Percentiles rank a stretch among this genome's conserved stretches.
phyloP scores from a whole-genome alignment of 2,888 invertebrate genomes.

The Oxycera nigricornis region DNA sequence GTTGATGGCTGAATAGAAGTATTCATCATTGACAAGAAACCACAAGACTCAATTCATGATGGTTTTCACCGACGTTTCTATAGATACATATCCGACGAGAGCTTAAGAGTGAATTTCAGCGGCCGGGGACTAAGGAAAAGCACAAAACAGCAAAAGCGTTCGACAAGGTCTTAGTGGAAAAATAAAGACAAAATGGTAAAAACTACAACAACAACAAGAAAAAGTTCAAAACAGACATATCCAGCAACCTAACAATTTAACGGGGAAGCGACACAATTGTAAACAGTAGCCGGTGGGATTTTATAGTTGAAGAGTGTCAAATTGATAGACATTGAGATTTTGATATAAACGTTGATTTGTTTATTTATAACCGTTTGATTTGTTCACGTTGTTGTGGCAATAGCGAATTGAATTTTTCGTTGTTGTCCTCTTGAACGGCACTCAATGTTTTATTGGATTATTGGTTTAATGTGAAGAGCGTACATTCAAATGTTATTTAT shows the following conservation, averaged over 20 bases:
- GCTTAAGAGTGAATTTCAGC: conserved; percentile 18
- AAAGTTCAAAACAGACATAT: background rate
- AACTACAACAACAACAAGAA: background rate
- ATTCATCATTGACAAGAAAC: conserved; percentile 46
- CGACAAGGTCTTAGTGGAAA: background rate
- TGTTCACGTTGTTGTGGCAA: background rate
- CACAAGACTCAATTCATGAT: conserved; percentile 44
- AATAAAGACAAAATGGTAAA: conserved; percentile 1
- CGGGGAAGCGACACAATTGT: conserved; percentile 32
- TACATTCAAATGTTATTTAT: conserved; percentile 21
- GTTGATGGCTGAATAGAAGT: conserved; percentile 47
- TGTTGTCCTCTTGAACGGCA: conserved; percentile 8
- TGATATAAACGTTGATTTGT: conserved; percentile 32
- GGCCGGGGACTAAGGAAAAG: background rate
- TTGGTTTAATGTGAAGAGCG: conserved; percentile 28
- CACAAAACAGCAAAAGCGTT: background rate
- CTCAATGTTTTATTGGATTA: conserved; percentile 31
- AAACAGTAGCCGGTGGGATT: conserved; percentile 38
- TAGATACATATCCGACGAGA: conserved; percentile 32
- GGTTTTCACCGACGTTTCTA: conserved; percentile 44
- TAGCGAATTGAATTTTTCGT: conserved; percentile 8
- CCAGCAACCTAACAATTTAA: conserved; percentile 30
- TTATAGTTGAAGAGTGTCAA: conserved; percentile 38
- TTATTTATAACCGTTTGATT: conserved; percentile 13
- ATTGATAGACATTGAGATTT: conserved; percentile 40